These are phyloP conservation scores for Crypturellus tataupa DNA, from an alignment of 2,797 vertebrate genomes.

Conservation along the genomic window DNA sequence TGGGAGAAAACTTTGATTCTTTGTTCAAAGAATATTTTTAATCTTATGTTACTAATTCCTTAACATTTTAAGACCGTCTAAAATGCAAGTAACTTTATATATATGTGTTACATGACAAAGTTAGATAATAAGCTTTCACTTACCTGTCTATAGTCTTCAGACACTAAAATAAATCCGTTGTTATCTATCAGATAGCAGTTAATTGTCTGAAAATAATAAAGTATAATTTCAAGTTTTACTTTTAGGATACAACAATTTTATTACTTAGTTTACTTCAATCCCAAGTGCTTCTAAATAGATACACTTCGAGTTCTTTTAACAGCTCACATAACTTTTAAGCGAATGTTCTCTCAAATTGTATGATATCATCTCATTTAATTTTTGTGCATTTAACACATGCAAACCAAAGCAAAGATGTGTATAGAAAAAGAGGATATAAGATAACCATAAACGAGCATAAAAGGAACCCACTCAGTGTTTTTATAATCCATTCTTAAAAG, in stretches of 20 bases:
- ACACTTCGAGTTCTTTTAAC: background rate
- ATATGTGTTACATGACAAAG: background rate
- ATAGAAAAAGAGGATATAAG: background rate
- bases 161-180: slow-evolving; percentile 97
- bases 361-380: background rate
- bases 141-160: slow-evolving; percentile 94
- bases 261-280: background rate
- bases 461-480: background rate
- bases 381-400: background rate
- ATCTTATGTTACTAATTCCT: slow-evolving; percentile 27
- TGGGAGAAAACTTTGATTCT: slow-evolving; percentile 34
- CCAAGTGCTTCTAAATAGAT: background rate
- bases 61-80: background rate
- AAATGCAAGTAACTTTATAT: background rate
- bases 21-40: background rate
- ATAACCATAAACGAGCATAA: background rate
- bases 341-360: background rate
- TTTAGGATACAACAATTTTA: background rate
- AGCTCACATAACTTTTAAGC: background rate
- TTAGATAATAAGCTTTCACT: slow-evolving; percentile 15
- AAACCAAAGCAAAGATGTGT: background rate
- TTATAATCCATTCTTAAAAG: background rate
- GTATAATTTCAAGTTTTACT: background rate
- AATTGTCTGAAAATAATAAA: slow-evolving; percentile 86
- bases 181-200: slow-evolving; percentile 99